Base-by-base conservation (phyloP, 1,140 invertebrate species). In the Drosophila suzukii region DNA sequence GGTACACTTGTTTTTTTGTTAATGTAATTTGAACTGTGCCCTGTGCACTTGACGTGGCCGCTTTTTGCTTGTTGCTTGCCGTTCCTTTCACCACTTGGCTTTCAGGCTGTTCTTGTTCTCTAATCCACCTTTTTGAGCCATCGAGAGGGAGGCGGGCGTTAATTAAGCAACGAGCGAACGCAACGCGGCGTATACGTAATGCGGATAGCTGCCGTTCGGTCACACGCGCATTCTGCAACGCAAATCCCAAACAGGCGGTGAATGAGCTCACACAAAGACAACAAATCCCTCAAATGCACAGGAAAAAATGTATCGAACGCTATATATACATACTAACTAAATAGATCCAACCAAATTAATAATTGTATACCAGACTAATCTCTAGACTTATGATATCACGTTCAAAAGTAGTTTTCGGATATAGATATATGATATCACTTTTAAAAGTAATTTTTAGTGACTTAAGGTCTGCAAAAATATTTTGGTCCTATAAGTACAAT, bases 101-200 rank as follows among this genome's bases (percentile, higher is more conserved):
- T 36, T 41, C 17, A 41, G 38, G 39, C 34, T 68, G 34, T 58
- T 66, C 59, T 49, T 71, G 46, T 53, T 38, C 47, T 46, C 75
- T 79, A 88, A 84, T 88, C 79, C 75, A 57, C 58, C 75, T 57
- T 78, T 73, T 71, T 6, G 20, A 78, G 78, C 41, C 58, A 43
- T 46, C 63, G 53, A 51, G 11, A 43, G 39, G 38, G 38, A 43
- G 38, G 66, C 51, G 47, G 46, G 61, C 84, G 84, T 88, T 88
- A 89, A 88, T 88, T 88, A 88, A 88, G 72, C 61, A 67, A 61
- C 36, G 55, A 61, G 58, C 62, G 27, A 66, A 44, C 47, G 62
- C 54, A 60, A 83, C 76, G 71, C 70, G 76, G 71, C 83, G 83
- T 88, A 88, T 89, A 88, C 83, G 83, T 88, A 80, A 89, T 88